Evolutionary conservation across 2,797 vertebrate genomes (phyloP).

Genomic region (Mus minutoides): DNA sequence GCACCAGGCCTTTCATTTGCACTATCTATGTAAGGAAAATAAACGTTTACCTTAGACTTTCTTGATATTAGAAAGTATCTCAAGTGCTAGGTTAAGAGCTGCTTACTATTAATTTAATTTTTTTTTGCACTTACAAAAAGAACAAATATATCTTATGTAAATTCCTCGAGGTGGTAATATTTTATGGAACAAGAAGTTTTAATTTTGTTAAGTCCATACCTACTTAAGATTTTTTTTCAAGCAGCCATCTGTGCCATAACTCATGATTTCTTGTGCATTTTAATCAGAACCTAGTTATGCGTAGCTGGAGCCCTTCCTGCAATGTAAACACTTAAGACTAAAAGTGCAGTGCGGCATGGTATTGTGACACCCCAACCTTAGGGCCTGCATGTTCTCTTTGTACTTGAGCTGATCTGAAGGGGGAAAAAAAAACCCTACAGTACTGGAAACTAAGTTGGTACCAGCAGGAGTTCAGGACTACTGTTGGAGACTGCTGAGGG

Average conservation of each 20-base stretch:
- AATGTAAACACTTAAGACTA: constrained; percentile 48
- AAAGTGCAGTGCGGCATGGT: constrained; percentile 26
- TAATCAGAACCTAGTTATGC: constrained; percentile 66
- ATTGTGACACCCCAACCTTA: constrained; percentile 35
- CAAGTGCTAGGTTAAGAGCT: constrained; percentile 28
- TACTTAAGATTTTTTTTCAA: constrained; percentile 60
- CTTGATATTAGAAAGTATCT: constrained; percentile 51
- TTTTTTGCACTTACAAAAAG: constrained; percentile 3
- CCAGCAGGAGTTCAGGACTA: not conserved
- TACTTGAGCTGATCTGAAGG: constrained; percentile 55
- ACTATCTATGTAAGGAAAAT: constrained; percentile 19
- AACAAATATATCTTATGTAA: constrained; percentile 38
- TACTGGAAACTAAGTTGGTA: not conserved
- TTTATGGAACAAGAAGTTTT: constrained; percentile 69
- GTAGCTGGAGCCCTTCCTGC: constrained; percentile 15
- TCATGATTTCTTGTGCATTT: constrained; percentile 71
- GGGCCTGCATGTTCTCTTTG: not conserved
- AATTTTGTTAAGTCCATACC: constrained; percentile 64
- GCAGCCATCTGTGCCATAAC: constrained; percentile 64
- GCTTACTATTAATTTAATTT: not conserved
- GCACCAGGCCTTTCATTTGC: constrained; percentile 6
- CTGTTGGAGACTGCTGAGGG: not conserved
- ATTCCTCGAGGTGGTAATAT: constrained; percentile 68
- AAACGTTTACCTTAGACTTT: constrained; percentile 54
- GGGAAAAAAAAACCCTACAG: not conserved